Conservation (phyloP, 2,888 invertebrate species). For the Thysanoteuthis rhombus region DNA sequence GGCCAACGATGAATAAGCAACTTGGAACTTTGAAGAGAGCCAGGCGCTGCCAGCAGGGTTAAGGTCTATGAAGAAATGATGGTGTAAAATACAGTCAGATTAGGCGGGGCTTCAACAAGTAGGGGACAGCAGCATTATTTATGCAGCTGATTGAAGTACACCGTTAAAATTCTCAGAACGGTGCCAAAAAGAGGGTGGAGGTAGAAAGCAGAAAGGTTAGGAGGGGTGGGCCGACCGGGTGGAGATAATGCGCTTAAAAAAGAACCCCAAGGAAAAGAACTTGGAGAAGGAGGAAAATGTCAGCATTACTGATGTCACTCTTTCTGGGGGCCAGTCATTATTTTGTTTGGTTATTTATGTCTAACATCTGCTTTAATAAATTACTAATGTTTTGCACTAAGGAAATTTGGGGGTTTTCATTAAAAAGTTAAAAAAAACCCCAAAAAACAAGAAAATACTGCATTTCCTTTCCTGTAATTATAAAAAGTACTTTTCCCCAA, state of each 20-base stretch:
- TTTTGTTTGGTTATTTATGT: neutral
- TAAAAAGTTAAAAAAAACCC: too few species aligned
- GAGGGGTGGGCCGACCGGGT: neutral
- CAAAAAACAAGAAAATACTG: too few species aligned
- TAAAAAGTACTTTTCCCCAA: too few species aligned
- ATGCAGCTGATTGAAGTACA: neutral
- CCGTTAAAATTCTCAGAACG: neutral
- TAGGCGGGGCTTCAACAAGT: neutral
- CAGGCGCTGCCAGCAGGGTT: neutral
- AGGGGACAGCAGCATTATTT: neutral
- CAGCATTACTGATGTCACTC: neutral
- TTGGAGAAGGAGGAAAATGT: neutral
- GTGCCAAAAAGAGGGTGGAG: neutral
- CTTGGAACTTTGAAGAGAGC: neutral
- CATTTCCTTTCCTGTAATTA: too few species aligned
- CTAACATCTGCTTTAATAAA: neutral
- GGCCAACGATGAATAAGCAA: neutral
- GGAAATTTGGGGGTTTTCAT: neutral
- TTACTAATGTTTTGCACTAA: neutral
- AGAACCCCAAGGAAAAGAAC: too few species aligned
- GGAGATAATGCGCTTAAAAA: neutral
- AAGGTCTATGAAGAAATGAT: neutral
- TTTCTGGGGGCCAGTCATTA: neutral
- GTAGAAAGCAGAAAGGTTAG: neutral
- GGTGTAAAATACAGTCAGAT: neutral